A percentile compares a stretch with the other conserved stretches of the same genome.
Conservation (phyloP, 2,797 vertebrate genomes). For the Aplochiton taeniatus region DNA sequence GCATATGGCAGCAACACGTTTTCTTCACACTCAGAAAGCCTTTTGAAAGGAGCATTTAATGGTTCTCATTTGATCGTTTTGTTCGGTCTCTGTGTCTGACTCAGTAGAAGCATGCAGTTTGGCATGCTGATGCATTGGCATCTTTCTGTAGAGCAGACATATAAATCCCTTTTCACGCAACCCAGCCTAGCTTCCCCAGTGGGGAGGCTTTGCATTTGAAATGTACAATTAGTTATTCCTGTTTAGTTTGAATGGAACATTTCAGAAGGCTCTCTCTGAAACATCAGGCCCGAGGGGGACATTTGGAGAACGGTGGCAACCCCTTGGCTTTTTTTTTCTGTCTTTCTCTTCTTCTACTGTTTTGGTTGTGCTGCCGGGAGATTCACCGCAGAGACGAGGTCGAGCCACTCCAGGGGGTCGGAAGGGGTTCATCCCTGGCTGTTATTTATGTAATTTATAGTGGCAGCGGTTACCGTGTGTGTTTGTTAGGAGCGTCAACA, state of each 20-base stretch:
- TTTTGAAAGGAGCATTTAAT: constrained; percentile 37
- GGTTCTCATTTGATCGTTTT: constrained; percentile 37
- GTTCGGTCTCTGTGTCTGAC: constrained; percentile 44
- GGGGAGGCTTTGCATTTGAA: constrained; percentile 77
- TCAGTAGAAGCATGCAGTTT: constrained; percentile 52
- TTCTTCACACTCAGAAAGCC: constrained; percentile 39
- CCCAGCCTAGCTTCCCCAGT: constrained; percentile 69
- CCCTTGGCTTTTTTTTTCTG: constrained; percentile 26
- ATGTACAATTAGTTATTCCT: constrained; percentile 79
- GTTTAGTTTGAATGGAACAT: constrained; percentile 69
- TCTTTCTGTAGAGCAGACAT: constrained; percentile 60
- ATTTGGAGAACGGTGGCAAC: constrained; percentile 39
- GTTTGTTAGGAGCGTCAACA: constrained; percentile 50
- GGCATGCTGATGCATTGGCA: constrained; percentile 58
- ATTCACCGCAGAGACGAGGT: constrained; percentile 38
- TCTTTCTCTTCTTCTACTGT: constrained; percentile 24
- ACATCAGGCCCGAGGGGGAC: constrained; percentile 58
- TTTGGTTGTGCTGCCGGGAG: constrained; percentile 12
- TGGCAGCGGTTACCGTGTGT: constrained; percentile 36
- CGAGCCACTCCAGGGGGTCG: background rate
- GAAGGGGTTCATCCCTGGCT: constrained; percentile 12
- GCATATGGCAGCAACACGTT: constrained; percentile 21
- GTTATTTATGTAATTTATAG: constrained; percentile 16
- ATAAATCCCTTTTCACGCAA: constrained; percentile 70
- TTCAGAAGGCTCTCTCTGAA: constrained; percentile 46